phyloP scores from a whole-genome alignment of 2,888 invertebrate species.

The Cheilosia impressa region DNA sequence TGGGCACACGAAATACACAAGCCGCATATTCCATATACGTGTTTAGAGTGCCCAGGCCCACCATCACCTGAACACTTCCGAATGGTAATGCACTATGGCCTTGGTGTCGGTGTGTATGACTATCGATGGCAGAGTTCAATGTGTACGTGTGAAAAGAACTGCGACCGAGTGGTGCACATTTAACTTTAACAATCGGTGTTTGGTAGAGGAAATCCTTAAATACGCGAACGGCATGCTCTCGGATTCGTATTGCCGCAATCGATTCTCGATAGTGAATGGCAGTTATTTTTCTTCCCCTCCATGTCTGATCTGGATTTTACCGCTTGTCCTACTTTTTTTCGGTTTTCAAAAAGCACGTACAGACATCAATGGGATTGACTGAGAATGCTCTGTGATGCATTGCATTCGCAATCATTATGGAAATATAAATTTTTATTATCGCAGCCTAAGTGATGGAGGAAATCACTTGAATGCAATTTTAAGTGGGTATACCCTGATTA shows the following conservation, averaged over 20 bases:
- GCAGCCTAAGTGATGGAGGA: slow-evolving; percentile 18
- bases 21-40: neutral
- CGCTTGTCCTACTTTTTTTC: slow-evolving; percentile 2
- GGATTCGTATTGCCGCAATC: slow-evolving; percentile 45
- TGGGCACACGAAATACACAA: slow-evolving; percentile 40
- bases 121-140: slow-evolving; percentile 37
- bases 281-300: neutral
- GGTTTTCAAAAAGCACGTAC: slow-evolving; percentile 41
- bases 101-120: slow-evolving; percentile 12
- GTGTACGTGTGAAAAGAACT: slow-evolving; percentile 51
- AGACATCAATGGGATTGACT: slow-evolving; percentile 46
- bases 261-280: slow-evolving; percentile 41
- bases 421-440: slow-evolving; percentile 16
- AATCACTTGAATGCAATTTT: slow-evolving; percentile 29
- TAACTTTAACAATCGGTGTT: slow-evolving; percentile 61
- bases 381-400: slow-evolving; percentile 42
- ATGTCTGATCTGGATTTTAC: slow-evolving; percentile 37
- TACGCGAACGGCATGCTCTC: slow-evolving; percentile 35
- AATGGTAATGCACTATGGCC: slow-evolving; percentile 17
- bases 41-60: neutral
- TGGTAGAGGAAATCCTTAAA: slow-evolving; percentile 45
- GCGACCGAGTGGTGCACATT: slow-evolving; percentile 55
- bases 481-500: slow-evolving; percentile 25
- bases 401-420: slow-evolving; percentile 41
- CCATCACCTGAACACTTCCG: slow-evolving; percentile 21